These are phyloP conservation scores for Cryptophagus acutangulus DNA, from an alignment of 2,888 invertebrate species.

Conservation along the genomic window DNA sequence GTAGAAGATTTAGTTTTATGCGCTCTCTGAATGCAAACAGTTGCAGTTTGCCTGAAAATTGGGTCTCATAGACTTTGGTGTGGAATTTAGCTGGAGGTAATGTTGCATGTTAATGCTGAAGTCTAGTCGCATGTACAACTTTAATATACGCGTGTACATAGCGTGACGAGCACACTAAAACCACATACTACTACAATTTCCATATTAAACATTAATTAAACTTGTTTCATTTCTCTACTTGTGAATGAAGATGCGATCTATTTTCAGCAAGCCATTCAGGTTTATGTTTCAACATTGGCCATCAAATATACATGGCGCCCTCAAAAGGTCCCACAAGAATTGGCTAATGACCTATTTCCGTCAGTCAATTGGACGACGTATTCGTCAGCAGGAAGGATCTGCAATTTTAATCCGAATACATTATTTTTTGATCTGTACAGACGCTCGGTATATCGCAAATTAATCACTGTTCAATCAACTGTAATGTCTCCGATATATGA, in stretches of 20 bases:
- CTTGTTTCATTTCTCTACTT: slow-evolving; percentile 6
- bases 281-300: too few species aligned
- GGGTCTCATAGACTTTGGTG: background rate
- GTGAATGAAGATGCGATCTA: slow-evolving; percentile 2
- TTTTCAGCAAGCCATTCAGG: background rate
- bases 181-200: slow-evolving; percentile 6
- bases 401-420: too few species aligned
- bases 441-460: too few species aligned
- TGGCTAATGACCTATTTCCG: too few species aligned
- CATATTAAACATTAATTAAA: slow-evolving; percentile 9
- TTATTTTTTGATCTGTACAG: too few species aligned
- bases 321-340: too few species aligned
- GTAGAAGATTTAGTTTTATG: background rate
- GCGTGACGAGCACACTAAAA: slow-evolving; percentile 5
- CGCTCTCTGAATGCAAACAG: background rate
- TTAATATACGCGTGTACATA: slow-evolving; percentile 7
- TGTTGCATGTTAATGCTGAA: slow-evolving; percentile 8
- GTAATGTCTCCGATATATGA: too few species aligned
- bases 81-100: slow-evolving; percentile 7
- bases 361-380: too few species aligned
- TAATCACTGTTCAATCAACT: too few species aligned
- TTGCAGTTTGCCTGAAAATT: background rate
- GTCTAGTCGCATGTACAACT: slow-evolving; percentile 3
- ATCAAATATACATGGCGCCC: too few species aligned
- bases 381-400: too few species aligned